Evolutionary conservation across 2,113 vertebrate species (phyloP).

Genomic region (Lampris megalopsis): DNA sequence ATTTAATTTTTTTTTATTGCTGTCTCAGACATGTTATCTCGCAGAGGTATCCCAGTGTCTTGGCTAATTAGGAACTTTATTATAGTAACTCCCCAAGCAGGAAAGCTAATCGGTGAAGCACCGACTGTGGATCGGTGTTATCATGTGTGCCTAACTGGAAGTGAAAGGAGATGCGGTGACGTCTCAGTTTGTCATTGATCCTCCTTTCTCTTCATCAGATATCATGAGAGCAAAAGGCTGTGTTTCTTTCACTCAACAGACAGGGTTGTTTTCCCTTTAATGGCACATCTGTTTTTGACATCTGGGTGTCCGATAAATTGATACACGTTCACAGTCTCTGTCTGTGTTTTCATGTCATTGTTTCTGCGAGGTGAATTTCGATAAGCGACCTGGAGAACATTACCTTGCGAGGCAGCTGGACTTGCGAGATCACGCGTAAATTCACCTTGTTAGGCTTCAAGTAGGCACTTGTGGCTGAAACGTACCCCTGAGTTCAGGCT

Average conservation of each 20-base stretch:
- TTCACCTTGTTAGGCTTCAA: too few relatives aligned
- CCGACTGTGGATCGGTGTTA: slow-evolving; percentile 34
- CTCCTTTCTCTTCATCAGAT: slow-evolving; percentile 38
- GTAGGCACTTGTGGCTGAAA: too few relatives aligned
- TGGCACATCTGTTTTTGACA: slow-evolving; percentile 35
- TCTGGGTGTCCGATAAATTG: slow-evolving; percentile 33
- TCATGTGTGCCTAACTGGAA: slow-evolving; percentile 60
- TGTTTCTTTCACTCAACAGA: slow-evolving; percentile 36
- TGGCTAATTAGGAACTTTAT: slow-evolving; percentile 55
- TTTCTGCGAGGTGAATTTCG: slow-evolving; percentile 13
- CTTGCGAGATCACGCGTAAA: too few relatives aligned
- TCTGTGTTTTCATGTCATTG: slow-evolving; percentile 25
- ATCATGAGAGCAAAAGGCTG: slow-evolving; percentile 41
- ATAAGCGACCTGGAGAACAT: neutral
- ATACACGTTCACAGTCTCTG: slow-evolving; percentile 21
- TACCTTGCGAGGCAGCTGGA: too few relatives aligned
- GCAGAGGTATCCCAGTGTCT: slow-evolving; percentile 30
- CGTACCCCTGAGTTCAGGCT: too few relatives aligned
- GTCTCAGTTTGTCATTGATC: slow-evolving; percentile 62
- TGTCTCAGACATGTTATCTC: slow-evolving; percentile 29
- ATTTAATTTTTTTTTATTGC: slow-evolving; percentile 33
- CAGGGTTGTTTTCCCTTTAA: slow-evolving; percentile 23
- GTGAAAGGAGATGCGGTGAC: slow-evolving; percentile 55
- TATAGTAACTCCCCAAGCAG: slow-evolving; percentile 51
- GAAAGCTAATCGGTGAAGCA: slow-evolving; percentile 37